Percentiles rank a stretch among this genome's conserved stretches.
phyloP scores from a whole-genome alignment of 2,113 vertebrate species.

The Scartelaos histophorus region DNA sequence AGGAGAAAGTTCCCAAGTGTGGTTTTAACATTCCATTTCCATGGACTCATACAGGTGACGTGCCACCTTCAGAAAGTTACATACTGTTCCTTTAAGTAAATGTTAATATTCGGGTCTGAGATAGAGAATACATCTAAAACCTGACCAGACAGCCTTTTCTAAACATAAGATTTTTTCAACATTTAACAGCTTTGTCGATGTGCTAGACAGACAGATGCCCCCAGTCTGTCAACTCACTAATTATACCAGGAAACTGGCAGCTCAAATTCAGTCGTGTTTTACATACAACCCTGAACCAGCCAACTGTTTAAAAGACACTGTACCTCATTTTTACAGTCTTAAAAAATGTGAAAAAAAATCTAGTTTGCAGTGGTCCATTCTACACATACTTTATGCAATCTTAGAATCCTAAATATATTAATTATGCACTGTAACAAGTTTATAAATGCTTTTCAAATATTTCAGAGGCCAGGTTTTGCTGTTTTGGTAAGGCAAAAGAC shows the following conservation, averaged over 20 bases:
- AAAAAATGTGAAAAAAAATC: too few species aligned
- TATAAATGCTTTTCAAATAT: too few species aligned
- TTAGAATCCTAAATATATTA: too few species aligned
- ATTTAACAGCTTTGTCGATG: background rate
- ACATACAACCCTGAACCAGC: background rate
- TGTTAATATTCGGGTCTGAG: background rate
- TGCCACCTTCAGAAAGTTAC: background rate
- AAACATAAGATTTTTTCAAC: background rate
- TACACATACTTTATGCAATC: too few species aligned
- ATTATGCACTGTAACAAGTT: too few species aligned
- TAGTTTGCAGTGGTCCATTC: too few species aligned
- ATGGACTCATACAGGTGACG: too few species aligned
- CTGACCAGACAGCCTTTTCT: background rate
- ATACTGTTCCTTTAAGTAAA: background rate
- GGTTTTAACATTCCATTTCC: too few species aligned
- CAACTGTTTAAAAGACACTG: background rate
- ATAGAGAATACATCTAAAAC: background rate
- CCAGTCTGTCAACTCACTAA: constrained; percentile 4
- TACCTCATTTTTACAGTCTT: too few species aligned
- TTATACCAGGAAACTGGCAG: background rate
- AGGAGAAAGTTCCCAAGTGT: too few species aligned
- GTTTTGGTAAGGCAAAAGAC: too few species aligned
- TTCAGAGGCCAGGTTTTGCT: too few species aligned
- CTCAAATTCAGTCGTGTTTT: background rate
- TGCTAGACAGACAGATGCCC: constrained; percentile 3